Conservation (phyloP, 2,797 vertebrate genomes). For the Phataginus tetradactyla region DNA sequence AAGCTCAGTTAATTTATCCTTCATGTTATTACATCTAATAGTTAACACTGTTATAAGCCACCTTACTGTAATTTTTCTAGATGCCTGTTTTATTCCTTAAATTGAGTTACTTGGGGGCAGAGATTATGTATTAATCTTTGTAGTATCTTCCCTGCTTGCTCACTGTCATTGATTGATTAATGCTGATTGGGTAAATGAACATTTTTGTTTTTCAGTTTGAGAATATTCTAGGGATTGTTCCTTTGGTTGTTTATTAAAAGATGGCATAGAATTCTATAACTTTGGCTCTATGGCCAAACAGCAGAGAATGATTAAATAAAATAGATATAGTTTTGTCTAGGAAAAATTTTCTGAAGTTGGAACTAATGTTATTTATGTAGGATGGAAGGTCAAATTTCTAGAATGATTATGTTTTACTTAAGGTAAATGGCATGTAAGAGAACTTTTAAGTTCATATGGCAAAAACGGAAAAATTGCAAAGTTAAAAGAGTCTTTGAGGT, state of each 20-base stretch:
- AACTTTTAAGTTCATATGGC: conserved; percentile 79
- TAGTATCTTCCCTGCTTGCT: neutral
- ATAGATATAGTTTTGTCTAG: conserved; percentile 36
- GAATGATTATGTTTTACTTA: conserved; percentile 73
- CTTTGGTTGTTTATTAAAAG: conserved; percentile 40
- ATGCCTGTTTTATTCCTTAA: neutral
- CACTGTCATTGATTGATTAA: conserved; percentile 5
- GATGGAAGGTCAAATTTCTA: conserved; percentile 30
- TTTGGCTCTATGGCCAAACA: conserved; percentile 49
- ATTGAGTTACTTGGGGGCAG: neutral
- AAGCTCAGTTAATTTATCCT: conserved; percentile 35
- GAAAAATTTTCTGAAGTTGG: conserved; percentile 51
- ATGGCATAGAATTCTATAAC: neutral
- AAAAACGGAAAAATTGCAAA: conserved; percentile 80
- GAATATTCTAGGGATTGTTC: neutral
- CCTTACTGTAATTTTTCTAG: neutral
- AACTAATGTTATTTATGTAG: conserved; percentile 38
- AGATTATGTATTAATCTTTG: conserved; percentile 21
- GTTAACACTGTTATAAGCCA: conserved; percentile 18
- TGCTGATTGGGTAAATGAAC: neutral
- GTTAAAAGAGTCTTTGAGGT: conserved; percentile 84
- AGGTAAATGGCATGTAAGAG: conserved; percentile 78
- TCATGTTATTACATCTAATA: conserved; percentile 29
- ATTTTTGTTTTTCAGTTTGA: conserved; percentile 65
- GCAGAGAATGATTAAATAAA: conserved; percentile 27